Evolutionary conservation across 1,140 invertebrate genomes (phyloP).

Genomic region (Nilaparvata lugens): DNA sequence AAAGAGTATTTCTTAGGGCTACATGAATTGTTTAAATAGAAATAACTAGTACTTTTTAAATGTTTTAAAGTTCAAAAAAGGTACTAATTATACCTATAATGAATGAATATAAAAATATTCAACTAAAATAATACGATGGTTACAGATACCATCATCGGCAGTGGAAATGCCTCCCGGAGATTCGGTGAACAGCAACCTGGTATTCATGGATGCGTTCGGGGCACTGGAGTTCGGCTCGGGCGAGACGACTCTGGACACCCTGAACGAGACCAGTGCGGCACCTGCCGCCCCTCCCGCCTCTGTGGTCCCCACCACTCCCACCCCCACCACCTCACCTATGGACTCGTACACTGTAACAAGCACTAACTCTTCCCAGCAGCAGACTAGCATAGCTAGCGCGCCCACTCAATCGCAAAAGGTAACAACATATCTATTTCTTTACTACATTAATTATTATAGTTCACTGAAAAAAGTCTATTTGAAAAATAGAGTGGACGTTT

Average conservation of each 20-base stretch:
- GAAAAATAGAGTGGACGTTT: no score
- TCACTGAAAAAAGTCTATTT: no score
- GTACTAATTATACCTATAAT: no score
- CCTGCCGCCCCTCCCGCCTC: constrained; percentile 29
- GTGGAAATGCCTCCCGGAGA: constrained; percentile 93
- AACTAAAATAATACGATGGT: constrained; percentile 14
- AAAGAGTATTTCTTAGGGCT: no score
- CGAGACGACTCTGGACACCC: constrained; percentile 42
- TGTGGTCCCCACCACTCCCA: not conserved
- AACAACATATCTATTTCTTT: no score
- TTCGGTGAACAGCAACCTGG: constrained; percentile 56
- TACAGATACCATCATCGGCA: constrained; percentile 79
- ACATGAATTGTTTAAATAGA: no score
- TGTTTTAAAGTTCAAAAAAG: constrained; percentile 1
- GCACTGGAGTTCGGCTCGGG: constrained; percentile 73
- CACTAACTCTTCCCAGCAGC: constrained; percentile 1
- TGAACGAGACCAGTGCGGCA: constrained; percentile 28
- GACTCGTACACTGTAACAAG: constrained; percentile 1
- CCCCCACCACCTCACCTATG: not conserved
- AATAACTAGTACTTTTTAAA: no score
- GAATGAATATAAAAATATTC: not conserved
- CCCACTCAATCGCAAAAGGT: constrained; percentile 13
- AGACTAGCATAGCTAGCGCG: constrained; percentile 5
- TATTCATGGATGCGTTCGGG: constrained; percentile 86
- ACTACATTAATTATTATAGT: no score